Evolutionary conservation across 2,113 vertebrate genomes (phyloP), one percentile per base, ranked within the genome.

Genomic region (Condylura cristata): DNA sequence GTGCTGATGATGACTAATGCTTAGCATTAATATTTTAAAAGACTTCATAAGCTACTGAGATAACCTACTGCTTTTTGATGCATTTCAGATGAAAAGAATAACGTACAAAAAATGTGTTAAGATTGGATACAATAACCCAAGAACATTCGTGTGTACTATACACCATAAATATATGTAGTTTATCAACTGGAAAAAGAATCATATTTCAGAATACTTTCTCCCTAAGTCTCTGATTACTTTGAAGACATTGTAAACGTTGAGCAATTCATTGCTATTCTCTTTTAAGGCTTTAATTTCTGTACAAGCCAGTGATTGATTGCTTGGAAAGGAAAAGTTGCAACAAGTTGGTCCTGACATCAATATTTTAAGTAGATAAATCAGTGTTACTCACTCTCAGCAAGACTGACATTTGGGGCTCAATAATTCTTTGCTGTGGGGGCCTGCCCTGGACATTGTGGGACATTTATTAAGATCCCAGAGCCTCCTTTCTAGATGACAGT

Each of bases 211-310:
- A 26, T 78, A 6, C 14, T 53, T 90, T 51, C 78, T 88, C 82
- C 63, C 46, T 76, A 84, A 71, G 37, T 86, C 28, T 84, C n/a
- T 90, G 78, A 72, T 80, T 87, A 94, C 72, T 56, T 1, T 88
- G 44, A 92, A 65, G 34, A 90, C 11, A 61, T 53, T 51, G 81
- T 88, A 91, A 68, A 91, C 86, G 53, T 68, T 87, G 28, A 39
- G 11, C n/a, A 48, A 61, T 56, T 81, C 71, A 68, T 90, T 90
- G 56, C 71, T 86, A 30, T 86, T 41, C 13, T 82, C 41, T 88
- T 93, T 91, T 86, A 79, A 48, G 58, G 26, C 65, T 89, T 90
- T 95, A 22, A 82, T 86, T 93, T 93, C 78, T 91, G 0, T 90
- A 90, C 92, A 82, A 65, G 72, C n/a, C 14, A 66, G 28, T 48